Evolutionary conservation across 2,888 invertebrate genomes (phyloP), one percentile per base, ranked within the genome.

Genomic region (Leptura quadrifasciata): DNA sequence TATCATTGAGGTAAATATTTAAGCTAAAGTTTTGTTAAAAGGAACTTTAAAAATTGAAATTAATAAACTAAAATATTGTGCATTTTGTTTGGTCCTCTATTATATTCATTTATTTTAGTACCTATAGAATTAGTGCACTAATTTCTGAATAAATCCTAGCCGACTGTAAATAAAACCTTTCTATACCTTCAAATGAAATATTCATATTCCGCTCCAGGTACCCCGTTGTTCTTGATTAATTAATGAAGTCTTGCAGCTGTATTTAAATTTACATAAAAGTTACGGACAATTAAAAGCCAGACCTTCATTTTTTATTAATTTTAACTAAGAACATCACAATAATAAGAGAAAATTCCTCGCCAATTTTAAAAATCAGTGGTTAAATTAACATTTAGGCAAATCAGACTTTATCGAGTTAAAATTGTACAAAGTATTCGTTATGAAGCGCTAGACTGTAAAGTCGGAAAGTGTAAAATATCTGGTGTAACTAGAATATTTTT

Each of bases 201-300:
- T 55, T 17, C 65, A 65, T 27, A 65, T 52, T 57, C 18, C 57
- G 68, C 68, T 68, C 54, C 68, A 68, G 55, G 57, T 55, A 68
- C 15, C 35, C 17, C 65, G 47, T 52, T 65, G 52, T 65, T 52
- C 54, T 8, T 65, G 65, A 65, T 65, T 65, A 65, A 65, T 65
- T 65, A 65, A 52, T 24, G 65, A 65, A 54, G 65, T 52, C 65
- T 65, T 61, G n/a, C 65, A 18, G 21, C 65, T 47, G 21, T 21
- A 65, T 65, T 65, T 54, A 54, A 65, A 65, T 64, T 64, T 52
- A 24, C 52, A 65, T 65, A 65, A 65, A 65, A 65, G 65, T 65
- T 65, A 21, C 65, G 31, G 64, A 39, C 52, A 65, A 65, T 64
- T 65, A 65, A 39, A 20, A 65, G 31, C 39, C 64, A 35, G 64